Conservation (phyloP, 2,797 vertebrate species). For the Telmatherina bonti region DNA sequence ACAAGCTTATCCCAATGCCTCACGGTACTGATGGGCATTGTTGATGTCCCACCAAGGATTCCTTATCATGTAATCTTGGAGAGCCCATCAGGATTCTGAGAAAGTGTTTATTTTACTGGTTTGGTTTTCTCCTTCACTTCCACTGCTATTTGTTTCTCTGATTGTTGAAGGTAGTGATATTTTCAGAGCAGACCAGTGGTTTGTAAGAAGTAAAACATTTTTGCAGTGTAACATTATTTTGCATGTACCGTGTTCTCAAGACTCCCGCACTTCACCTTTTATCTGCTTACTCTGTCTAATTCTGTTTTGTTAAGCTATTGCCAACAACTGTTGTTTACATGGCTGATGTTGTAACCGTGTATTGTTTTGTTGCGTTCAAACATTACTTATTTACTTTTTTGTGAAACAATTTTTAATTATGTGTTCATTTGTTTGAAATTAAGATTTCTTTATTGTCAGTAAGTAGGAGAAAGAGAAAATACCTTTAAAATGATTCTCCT, state of each 20-base stretch:
- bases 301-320: not conserved
- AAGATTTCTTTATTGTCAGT: no score
- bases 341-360: not conserved
- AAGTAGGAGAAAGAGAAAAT: no score
- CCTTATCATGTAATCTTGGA: slow-evolving; percentile 51
- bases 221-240: no score
- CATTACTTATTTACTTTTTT: no score
- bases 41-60: slow-evolving; percentile 43
- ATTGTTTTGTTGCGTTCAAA: not conserved
- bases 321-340: not conserved
- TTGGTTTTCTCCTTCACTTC: slow-evolving; percentile 20
- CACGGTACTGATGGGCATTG: slow-evolving; percentile 47
- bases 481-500: no score
- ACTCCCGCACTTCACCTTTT: not conserved
- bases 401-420: no score
- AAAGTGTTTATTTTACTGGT: slow-evolving; percentile 33
- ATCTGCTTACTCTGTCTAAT: not conserved
- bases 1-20: slow-evolving; percentile 61
- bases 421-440: no score
- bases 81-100: slow-evolving; percentile 51
- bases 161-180: not conserved
- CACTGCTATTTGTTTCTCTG: not conserved
- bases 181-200: no score
- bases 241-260: no score
- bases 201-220: no score